Evolutionary conservation across 2,113 vertebrate species (phyloP).

Genomic region (Cygnus atratus): DNA sequence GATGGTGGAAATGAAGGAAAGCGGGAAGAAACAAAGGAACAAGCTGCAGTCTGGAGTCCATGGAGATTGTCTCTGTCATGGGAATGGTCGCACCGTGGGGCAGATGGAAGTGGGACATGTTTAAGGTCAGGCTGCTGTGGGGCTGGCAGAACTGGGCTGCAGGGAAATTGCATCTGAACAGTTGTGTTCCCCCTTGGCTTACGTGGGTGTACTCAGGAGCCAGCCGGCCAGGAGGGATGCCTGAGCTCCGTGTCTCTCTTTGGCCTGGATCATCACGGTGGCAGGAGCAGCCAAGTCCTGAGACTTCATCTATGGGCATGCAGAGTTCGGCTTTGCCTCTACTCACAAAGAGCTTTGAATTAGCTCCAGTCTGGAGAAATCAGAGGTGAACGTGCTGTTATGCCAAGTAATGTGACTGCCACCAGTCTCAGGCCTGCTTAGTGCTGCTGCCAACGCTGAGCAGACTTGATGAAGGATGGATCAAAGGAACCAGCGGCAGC

Average conservation of each 20-base stretch:
- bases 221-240: neutral
- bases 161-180: neutral
- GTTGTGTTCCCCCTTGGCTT: neutral
- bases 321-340: neutral
- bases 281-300: neutral
- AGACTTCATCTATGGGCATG: neutral
- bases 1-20: neutral
- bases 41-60: neutral
- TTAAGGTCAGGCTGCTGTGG: neutral
- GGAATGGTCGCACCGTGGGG: neutral
- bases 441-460: neutral
- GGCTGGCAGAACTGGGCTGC: neutral
- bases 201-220: neutral
- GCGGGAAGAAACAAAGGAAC: neutral
- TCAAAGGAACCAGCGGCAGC: neutral
- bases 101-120: neutral
- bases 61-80: accelerated
- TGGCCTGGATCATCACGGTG: neutral
- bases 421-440: neutral
- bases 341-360: neutral
- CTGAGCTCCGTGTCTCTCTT: accelerated
- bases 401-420: neutral
- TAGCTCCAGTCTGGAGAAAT: neutral
- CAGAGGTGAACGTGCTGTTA: neutral
- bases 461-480: neutral